A percentile compares a stretch with the other conserved stretches of the same genome.
These are phyloP conservation scores for Chloroceryle aenea DNA, from an alignment of 2,113 vertebrate genomes.

Conservation along the genomic window DNA sequence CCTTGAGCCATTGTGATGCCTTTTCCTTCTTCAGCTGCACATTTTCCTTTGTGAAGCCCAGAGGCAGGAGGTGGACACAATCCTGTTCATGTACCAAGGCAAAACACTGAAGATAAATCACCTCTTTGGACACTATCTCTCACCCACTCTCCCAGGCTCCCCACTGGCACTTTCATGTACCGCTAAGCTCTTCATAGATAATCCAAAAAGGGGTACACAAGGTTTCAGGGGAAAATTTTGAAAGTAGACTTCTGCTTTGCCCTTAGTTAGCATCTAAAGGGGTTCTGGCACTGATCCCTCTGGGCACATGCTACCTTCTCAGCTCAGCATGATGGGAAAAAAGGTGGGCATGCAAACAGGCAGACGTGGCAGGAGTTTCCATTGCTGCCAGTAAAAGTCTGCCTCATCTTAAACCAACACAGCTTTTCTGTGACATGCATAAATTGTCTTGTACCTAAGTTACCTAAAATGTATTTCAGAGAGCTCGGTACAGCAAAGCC, in stretches of 20 bases:
- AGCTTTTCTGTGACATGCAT: neutral
- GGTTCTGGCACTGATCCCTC: neutral
- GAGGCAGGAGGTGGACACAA: neutral
- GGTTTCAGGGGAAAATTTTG: neutral
- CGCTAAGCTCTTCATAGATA: neutral
- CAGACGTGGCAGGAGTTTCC: neutral
- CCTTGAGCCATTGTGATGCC: neutral
- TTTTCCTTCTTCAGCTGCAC: neutral
- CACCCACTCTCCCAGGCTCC: neutral
- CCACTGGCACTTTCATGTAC: neutral
- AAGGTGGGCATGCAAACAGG: neutral
- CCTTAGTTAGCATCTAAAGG: neutral
- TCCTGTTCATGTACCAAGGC: neutral
- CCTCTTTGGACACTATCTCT: neutral
- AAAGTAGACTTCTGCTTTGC: neutral
- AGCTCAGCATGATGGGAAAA: neutral
- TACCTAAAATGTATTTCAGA: constrained; percentile 39
- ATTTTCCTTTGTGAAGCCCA: neutral
- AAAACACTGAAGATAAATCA: neutral
- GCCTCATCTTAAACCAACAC: neutral
- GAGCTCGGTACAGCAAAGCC: neutral
- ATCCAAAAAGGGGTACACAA: fast-evolving
- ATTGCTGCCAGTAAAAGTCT: neutral
- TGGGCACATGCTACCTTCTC: fast-evolving
- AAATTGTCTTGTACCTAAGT: constrained; percentile 29